phyloP scores from a whole-genome alignment of 1,140 invertebrate species.

The Liolophura sinensis region DNA sequence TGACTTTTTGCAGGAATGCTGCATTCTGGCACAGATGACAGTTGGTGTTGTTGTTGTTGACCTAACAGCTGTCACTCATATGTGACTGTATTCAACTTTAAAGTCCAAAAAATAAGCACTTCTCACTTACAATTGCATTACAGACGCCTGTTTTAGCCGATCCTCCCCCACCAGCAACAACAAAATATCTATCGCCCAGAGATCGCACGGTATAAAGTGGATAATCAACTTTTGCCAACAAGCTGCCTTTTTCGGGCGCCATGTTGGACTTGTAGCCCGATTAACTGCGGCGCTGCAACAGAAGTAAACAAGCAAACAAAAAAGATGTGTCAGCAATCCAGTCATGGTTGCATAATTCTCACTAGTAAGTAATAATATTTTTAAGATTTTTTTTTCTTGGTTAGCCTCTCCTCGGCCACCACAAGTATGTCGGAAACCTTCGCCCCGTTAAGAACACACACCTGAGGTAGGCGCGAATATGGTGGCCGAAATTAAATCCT shows the following conservation, averaged over 20 bases:
- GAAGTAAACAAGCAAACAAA: not conserved
- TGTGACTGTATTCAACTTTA: conserved; percentile 15
- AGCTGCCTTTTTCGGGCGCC: conserved; percentile 42
- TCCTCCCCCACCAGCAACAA: conserved; percentile 94
- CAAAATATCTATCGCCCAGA: conserved; percentile 87
- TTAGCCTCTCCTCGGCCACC: no score
- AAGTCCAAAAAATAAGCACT: not conserved
- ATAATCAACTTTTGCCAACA: conserved; percentile 74
- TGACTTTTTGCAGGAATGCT: conserved; percentile 16
- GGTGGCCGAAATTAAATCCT: no score
- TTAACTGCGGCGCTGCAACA: conserved; percentile 20
- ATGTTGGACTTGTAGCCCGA: conserved; percentile 29
- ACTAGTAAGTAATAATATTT: no score
- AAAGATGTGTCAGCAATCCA: not conserved
- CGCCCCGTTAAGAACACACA: no score
- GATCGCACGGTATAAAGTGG: conserved; percentile 88
- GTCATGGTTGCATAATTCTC: not conserved
- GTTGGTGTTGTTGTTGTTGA: conserved; percentile 11
- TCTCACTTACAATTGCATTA: conserved; percentile 81
- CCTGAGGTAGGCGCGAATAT: no score
- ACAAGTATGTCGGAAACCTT: no score
- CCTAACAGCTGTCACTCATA: not conserved
- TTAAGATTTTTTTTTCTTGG: no score
- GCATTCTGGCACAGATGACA: conserved; percentile 14
- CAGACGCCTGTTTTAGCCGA: conserved; percentile 92